Evolutionary conservation across 2,113 vertebrate genomes (phyloP), one percentile per base, ranked within the genome.

Genomic region (Emydura subglobosa): DNA sequence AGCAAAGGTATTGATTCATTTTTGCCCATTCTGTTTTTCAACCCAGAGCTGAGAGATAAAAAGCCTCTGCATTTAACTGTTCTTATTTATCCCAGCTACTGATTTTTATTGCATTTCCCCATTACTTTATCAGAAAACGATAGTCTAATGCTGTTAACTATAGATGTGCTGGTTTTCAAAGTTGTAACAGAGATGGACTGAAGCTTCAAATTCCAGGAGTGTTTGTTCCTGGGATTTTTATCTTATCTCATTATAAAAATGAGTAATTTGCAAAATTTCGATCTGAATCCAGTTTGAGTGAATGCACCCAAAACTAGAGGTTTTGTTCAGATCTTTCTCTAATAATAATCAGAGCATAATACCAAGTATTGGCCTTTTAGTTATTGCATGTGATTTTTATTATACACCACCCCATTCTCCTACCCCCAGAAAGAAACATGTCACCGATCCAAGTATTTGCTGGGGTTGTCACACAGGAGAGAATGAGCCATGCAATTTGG

Each of bases 21-120:
- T 89, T 34, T 82, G 72, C n/a, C 65, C 22, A 3, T 95, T 83
- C 68, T 87, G 39, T 50, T 93, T 89, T 87, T 50, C 83, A 92
- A 4, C 9, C 74, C 24, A 4, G 42, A 76, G 42, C 21, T 76
- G 10, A 47, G n/a, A 72, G 72, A 76, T 13, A 47, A 76, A 76
- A 76, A 76, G 42, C 10, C 24, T 76, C 24, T 76, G 34, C 42
- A 44, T 76, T 44, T 47, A 76, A 42, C 72, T 44, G 6, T 44
- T 76, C 42, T 76, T 44, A 74, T 39, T 76, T 76, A 76, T 76
- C 42, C 72, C 42, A 76, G 39, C 10, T 42, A 47, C 72, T 44
- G 24, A 44, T 24, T 27, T 47, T 44, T 39, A 76, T 76, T 76
- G 12, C 10, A 47, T 42, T 42, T 82, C 53, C n/a, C 25, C 7